These are phyloP conservation scores for Bergia puertoricense DNA, from an alignment of 92 coral and sea anemone species.

Conservation along the genomic window DNA sequence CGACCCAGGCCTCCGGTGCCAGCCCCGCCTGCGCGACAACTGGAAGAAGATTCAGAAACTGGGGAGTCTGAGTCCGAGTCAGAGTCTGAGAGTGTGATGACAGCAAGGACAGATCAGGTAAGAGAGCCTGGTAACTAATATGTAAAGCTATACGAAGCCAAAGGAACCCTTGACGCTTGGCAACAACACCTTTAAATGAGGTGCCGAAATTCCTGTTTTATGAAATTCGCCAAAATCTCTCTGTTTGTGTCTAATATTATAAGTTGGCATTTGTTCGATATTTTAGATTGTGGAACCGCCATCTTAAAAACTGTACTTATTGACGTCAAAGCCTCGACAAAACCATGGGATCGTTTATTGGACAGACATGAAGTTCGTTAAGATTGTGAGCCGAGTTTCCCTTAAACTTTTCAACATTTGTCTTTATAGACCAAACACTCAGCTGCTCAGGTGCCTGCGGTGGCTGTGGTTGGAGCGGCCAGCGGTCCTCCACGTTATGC, in stretches of 20 bases:
- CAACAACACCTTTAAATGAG: no score
- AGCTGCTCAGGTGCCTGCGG: conserved; percentile 93
- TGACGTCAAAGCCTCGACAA: no score
- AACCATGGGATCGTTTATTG: no score
- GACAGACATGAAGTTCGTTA: no score
- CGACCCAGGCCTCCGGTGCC: conserved; percentile 18
- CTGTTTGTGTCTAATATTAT: no score
- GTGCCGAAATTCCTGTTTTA: no score
- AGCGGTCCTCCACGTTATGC: conserved; percentile 86
- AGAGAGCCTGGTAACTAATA: conserved; percentile 6
- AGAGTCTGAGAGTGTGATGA: conserved; percentile 35
- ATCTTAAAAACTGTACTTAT: no score
- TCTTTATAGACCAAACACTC: conserved; percentile 63
- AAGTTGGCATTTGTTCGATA: no score
- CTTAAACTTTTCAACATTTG: background rate
- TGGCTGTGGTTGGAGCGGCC: conserved; percentile 94
- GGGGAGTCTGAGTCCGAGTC: conserved; percentile 37
- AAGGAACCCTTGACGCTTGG: no score
- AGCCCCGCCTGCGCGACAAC: conserved; percentile 10
- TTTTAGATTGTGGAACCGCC: no score
- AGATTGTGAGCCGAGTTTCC: no score
- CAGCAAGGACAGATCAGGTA: conserved; percentile 38
- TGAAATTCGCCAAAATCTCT: no score
- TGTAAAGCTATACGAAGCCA: background rate
- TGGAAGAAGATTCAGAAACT: conserved; percentile 42